Conservation (phyloP, 2,113 vertebrate genomes). For the Astur gentilis region DNA sequence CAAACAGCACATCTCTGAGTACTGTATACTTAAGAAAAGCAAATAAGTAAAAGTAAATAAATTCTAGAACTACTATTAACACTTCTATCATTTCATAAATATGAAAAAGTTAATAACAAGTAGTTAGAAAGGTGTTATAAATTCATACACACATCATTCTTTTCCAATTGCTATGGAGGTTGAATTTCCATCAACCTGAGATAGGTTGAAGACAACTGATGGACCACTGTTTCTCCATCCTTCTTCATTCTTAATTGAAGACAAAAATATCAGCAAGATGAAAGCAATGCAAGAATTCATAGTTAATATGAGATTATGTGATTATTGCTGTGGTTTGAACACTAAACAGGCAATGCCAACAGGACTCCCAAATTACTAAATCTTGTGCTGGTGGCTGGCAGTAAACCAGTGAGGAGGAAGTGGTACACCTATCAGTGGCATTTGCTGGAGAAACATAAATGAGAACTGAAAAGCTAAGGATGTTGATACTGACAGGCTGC, state of each 20-base stretch:
- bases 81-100: neutral
- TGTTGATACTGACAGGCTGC: neutral
- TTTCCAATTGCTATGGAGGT: neutral
- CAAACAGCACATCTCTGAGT: neutral
- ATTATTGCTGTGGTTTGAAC: neutral
- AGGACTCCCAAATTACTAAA: neutral
- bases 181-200: neutral
- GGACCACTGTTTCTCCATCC: no score
- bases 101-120: neutral
- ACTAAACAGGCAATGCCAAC: neutral
- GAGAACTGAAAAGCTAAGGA: neutral
- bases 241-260: neutral
- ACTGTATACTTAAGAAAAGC: neutral
- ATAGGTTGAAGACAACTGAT: neutral
- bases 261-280: neutral
- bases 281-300: neutral
- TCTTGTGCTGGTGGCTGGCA: neutral
- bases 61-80: neutral
- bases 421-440: no score
- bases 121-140: neutral
- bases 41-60: neutral
- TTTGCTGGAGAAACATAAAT: neutral
- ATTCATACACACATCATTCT: neutral
- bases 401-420: neutral
- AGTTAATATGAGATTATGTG: neutral